Conservation (phyloP, 2,797 vertebrate genomes). For the Lepus oiostolus region DNA sequence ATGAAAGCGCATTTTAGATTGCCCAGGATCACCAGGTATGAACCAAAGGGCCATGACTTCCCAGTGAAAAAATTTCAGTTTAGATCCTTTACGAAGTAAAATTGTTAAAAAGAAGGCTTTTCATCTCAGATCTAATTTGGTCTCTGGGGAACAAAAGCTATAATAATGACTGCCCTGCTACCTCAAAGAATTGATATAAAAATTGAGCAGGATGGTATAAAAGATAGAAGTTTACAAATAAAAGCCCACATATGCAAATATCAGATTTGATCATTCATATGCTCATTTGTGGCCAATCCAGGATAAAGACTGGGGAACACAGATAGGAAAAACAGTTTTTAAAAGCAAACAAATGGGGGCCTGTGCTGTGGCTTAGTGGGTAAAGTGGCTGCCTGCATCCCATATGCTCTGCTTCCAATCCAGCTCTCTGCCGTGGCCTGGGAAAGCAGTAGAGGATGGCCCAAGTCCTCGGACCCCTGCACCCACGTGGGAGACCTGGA, state of each 20-base stretch:
- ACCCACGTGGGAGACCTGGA: too few relatives aligned
- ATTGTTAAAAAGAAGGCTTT: neutral
- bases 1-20: neutral
- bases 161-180: neutral
- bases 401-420: too few relatives aligned
- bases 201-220: neutral
- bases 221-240: neutral
- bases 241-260: neutral
- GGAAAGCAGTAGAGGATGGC: too few relatives aligned
- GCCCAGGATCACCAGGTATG: neutral
- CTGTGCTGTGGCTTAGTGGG: too few relatives aligned
- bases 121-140: neutral
- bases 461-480: too few relatives aligned
- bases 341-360: neutral
- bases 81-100: constrained; percentile 40
- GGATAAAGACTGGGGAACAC: neutral
- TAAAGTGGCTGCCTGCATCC: neutral
- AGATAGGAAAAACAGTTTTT: constrained; percentile 4
- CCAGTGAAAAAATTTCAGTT: neutral
- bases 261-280: neutral
- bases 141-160: constrained; percentile 25
- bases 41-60: neutral
- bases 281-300: neutral
- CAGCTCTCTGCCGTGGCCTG: too few relatives aligned
- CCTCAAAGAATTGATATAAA: neutral